Conservation (phyloP, 2,888 invertebrate species). For the Gonocerus acuteangulatus region DNA sequence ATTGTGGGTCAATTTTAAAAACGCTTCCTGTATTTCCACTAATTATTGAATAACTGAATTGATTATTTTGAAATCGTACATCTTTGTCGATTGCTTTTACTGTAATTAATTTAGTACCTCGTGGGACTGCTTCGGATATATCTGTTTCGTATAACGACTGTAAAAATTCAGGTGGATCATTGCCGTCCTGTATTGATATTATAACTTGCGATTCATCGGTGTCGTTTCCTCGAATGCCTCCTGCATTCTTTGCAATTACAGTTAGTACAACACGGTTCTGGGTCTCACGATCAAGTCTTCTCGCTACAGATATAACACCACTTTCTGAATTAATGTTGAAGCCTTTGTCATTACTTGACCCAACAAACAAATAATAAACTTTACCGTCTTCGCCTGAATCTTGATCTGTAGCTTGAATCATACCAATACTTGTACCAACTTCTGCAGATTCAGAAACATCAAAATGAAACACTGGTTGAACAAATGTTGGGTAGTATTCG, state of each 20-base stretch:
- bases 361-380: conserved; percentile 86
- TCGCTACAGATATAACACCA: conserved; percentile 74
- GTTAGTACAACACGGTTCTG: conserved; percentile 83
- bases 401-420: conserved; percentile 80
- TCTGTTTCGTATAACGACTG: conserved; percentile 66
- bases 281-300: conserved; percentile 75
- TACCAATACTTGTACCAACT: conserved; percentile 75
- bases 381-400: conserved; percentile 80
- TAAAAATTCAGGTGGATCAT: conserved; percentile 91
- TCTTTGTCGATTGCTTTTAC: conserved; percentile 88
- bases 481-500: conserved; percentile 80
- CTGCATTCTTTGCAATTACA: conserved; percentile 89
- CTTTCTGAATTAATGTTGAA: conserved; percentile 77
- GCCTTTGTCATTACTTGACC: conserved; percentile 85
- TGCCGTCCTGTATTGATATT: conserved; percentile 89
- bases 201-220: conserved; percentile 92
- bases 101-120: conserved; percentile 65
- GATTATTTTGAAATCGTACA: conserved; percentile 81
- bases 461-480: conserved; percentile 83
- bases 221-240: conserved; percentile 88
- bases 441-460: conserved; percentile 87
- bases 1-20: conserved; percentile 78
- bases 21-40: conserved; percentile 73
- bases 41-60: conserved; percentile 83
- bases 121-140: conserved; percentile 68